Base-by-base conservation (phyloP, 64 coral and sea anemone genomes). In the Trachythela sp. region DNA sequence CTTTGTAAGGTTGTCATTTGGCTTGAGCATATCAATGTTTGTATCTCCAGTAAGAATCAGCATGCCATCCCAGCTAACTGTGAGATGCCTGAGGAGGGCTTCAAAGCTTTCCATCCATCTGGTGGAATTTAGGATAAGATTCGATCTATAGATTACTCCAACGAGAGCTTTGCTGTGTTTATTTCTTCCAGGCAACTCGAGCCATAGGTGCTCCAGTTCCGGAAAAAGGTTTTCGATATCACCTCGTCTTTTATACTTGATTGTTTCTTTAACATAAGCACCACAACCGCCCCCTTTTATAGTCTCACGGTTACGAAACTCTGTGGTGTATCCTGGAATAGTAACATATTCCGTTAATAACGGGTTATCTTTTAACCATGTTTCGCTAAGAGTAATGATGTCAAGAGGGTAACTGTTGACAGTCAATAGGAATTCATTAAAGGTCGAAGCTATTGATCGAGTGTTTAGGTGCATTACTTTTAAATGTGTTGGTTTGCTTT, bases 171-270 rank as follows among this genome's bases (percentile, higher is more conserved):
- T 52, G 22, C 49, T 52, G 49, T 88, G 76, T 36, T 88, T 92
- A 27, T 92, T 89, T n/a, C 54, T 7, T 0, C 86, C 86, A 22
- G 33, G 86, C 27, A 92, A 13, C 13, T 88, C 86, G 4, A 88
- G 0, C 77, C 75, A 88, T 85, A 84, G 67, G 54, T 92, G 86
- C 38, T 92, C 91, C 7, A 85, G 6, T n/a, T 84, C 77, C 35
- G 92, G 87, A 4, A 77, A 34, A 10, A 26, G 24, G 0, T 80
- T 89, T 35, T 89, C 87, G 34, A 86, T 85, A 64, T 93, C 87
- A 32, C 32, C 15, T 13, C 72, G 40, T 36, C 86, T 32, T 71
- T 67, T 92, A 40, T 64, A 92, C 0, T 8, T 0, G 0, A 87
- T 36, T 0, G 36, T 24, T 87, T 24, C 39, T 24, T 22, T 30